Conservation (phyloP, 2,797 vertebrate genomes). For the Acipenser ruthenus region DNA sequence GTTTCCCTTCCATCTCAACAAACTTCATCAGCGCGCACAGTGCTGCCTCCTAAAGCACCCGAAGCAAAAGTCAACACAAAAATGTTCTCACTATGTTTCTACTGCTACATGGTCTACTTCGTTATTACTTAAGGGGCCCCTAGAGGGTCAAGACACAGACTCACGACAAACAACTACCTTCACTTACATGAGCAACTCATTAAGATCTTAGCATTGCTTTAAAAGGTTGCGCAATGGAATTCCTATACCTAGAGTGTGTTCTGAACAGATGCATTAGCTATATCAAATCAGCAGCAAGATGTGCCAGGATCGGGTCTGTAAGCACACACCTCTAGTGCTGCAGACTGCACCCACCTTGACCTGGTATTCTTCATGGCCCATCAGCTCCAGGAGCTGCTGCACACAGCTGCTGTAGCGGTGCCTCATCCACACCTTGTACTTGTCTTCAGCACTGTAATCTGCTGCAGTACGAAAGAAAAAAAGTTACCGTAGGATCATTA, state of each 20-base stretch:
- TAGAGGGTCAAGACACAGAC: background rate
- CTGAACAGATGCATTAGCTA: background rate
- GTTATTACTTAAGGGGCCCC: background rate
- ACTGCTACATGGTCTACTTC: background rate
- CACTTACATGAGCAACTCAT: background rate
- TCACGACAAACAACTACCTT: background rate
- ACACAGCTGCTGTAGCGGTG: slow-evolving; percentile 79
- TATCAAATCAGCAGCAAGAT: background rate
- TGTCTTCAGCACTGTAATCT: slow-evolving; percentile 54
- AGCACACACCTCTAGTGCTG: background rate
- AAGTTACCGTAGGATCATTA: background rate
- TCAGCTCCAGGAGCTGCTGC: slow-evolving; percentile 59
- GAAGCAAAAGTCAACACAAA: background rate
- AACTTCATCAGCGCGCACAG: slow-evolving; percentile 82
- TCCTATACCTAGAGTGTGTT: too few species aligned
- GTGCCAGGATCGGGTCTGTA: background rate
- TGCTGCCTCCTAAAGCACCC: slow-evolving; percentile 59
- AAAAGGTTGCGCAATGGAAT: too few species aligned
- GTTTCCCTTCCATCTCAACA: slow-evolving; percentile 58
- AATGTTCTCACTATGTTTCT: background rate
- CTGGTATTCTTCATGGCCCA: slow-evolving; percentile 52
- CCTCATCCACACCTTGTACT: slow-evolving; percentile 82
- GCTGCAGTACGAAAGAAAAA: slow-evolving; percentile 35
- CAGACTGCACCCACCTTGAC: slow-evolving; percentile 62
- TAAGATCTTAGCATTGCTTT: background rate